phyloP scores from a whole-genome alignment of 2,797 vertebrate genomes.

The Syngnathus acus region DNA sequence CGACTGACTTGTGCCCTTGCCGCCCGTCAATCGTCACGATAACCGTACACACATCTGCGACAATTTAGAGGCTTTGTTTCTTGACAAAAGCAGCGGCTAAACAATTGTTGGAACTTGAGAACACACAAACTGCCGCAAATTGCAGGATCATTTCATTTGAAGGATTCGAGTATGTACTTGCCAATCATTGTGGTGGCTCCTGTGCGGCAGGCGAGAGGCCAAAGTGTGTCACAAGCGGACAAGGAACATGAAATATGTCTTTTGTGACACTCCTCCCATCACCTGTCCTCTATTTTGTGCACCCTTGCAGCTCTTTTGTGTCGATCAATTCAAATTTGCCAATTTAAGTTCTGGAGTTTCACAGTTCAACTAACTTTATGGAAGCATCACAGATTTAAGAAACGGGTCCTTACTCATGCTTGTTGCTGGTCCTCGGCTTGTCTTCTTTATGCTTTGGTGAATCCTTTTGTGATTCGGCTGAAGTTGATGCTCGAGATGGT shows the following conservation, averaged over 20 bases:
- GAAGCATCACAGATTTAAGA: not conserved
- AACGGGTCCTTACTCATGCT: not conserved
- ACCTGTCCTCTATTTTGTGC: not conserved
- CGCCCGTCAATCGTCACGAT: no score
- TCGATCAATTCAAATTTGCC: no score
- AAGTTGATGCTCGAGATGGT: not conserved
- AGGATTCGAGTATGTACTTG: conserved; percentile 29
- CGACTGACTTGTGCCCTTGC: no score
- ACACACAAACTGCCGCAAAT: not conserved
- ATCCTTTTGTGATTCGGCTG: not conserved
- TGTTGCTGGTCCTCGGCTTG: not conserved
- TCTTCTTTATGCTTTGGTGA: not conserved
- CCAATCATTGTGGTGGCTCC: conserved; percentile 42
- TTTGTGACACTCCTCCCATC: conserved; percentile 33
- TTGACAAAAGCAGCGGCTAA: not conserved
- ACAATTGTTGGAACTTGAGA: no score
- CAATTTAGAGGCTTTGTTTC: no score
- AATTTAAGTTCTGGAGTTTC: no score
- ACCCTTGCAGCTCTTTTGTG: not conserved
- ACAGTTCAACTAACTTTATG: no score
- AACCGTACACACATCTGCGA: no score
- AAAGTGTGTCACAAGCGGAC: conserved; percentile 10
- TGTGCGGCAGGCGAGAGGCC: not conserved
- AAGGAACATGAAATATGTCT: not conserved
- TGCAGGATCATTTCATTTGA: not conserved